A percentile compares a stretch with the other conserved stretches of the same genome.
phyloP scores from a whole-genome alignment of 2,797 vertebrate species.

The Dendrocincla tyrannina region DNA sequence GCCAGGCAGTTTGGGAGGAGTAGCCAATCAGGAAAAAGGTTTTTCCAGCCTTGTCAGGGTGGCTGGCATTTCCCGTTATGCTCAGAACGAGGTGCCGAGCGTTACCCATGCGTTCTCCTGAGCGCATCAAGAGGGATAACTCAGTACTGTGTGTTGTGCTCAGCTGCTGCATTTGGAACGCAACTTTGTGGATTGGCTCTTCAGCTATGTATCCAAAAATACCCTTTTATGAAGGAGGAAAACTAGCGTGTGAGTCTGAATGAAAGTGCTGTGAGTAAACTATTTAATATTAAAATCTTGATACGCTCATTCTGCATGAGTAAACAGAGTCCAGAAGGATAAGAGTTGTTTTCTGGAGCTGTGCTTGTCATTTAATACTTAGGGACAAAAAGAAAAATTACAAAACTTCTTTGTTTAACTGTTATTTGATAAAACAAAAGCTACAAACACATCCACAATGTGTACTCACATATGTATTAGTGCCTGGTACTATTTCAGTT shows the following conservation, averaged over 20 bases:
- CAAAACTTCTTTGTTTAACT: background rate
- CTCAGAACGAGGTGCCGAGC: background rate
- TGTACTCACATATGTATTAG: background rate
- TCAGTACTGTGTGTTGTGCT: background rate
- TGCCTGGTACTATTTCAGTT: background rate
- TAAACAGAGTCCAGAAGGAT: background rate
- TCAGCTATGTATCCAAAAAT: slow-evolving; percentile 35
- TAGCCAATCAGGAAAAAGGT: slow-evolving; percentile 46
- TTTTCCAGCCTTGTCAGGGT: background rate
- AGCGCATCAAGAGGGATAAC: background rate
- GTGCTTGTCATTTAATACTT: background rate
- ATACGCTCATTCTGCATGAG: slow-evolving; percentile 8
- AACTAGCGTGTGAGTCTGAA: slow-evolving; percentile 6
- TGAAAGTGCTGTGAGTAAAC: slow-evolving; percentile 57
- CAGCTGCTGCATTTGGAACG: slow-evolving; percentile 9
- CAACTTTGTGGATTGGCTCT: slow-evolving; percentile 1
- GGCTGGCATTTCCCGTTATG: slow-evolving; percentile 12
- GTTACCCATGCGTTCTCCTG: background rate
- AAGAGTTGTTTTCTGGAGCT: background rate
- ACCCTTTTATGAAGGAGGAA: slow-evolving; percentile 34
- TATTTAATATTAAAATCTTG: background rate
- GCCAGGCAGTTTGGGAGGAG: slow-evolving; percentile 32
- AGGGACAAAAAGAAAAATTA: background rate
- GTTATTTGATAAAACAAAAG: background rate
- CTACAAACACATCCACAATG: background rate